Conservation (phyloP, 2,797 vertebrate species). For the Channa striata region DNA sequence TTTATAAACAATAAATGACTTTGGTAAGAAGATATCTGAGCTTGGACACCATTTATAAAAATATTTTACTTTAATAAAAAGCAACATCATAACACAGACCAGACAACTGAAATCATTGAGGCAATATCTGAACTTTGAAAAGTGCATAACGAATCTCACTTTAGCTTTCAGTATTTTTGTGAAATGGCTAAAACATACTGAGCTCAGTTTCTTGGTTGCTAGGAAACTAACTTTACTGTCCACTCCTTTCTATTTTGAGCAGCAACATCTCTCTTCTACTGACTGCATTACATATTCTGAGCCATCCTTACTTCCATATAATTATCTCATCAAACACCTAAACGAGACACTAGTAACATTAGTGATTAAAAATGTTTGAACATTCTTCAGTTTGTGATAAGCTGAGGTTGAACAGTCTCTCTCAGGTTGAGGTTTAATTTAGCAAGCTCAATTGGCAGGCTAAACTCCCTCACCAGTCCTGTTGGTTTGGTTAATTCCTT, state of each 20-base stretch:
- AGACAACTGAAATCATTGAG: constrained; percentile 41
- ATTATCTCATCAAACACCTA: constrained; percentile 18
- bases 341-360: not conserved
- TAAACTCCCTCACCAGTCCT: constrained; percentile 56
- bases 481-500: constrained; percentile 65
- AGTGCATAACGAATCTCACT: constrained; percentile 47
- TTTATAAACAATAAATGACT: not conserved
- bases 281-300: constrained; percentile 21
- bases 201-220: constrained; percentile 69
- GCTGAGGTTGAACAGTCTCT: constrained; percentile 35
- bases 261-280: constrained; percentile 36
- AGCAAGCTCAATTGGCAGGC: constrained; percentile 18
- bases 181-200: constrained; percentile 22
- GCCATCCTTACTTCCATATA: constrained; percentile 12
- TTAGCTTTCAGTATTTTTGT: constrained; percentile 36
- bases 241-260: constrained; percentile 68
- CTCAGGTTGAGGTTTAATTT: constrained; percentile 41
- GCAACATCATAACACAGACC: constrained; percentile 44
- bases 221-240: constrained; percentile 66
- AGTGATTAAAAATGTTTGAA: constrained; percentile 8
- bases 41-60: constrained; percentile 46
- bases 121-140: constrained; percentile 35
- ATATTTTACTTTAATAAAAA: constrained; percentile 60
- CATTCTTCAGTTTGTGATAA: constrained; percentile 31
- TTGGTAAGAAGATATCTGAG: not conserved